Percentiles rank a stretch among this genome's conserved stretches.
phyloP scores from a whole-genome alignment of 2,888 invertebrate genomes.

The Cosmia trapezina region DNA sequence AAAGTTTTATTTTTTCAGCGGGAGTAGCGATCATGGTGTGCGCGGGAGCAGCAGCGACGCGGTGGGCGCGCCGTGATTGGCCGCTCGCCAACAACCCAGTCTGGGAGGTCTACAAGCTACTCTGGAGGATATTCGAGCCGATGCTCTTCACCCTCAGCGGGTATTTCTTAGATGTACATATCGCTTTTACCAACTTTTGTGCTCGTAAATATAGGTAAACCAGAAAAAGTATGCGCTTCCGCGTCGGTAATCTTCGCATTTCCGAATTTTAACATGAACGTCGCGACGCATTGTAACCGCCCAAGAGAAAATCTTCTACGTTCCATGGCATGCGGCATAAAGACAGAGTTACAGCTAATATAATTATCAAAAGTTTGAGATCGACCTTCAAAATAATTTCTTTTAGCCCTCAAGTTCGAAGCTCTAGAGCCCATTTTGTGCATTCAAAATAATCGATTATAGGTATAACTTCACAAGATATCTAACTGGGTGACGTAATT shows the following conservation, averaged over 20 bases:
- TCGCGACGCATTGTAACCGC: neutral
- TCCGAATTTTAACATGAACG: neutral
- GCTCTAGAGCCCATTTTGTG: neutral
- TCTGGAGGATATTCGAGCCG: slow-evolving; percentile 86
- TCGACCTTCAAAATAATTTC: neutral
- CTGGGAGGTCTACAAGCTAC: slow-evolving; percentile 82
- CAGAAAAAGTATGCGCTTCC: neutral
- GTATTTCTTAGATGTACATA: slow-evolving; percentile 83
- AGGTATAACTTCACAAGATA: neutral
- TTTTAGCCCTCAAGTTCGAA: neutral
- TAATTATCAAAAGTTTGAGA: neutral
- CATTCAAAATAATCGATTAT: neutral
- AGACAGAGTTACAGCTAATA: too few relatives aligned
- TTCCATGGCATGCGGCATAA: neutral
- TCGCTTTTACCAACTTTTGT: slow-evolving; percentile 46
- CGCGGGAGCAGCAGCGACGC: slow-evolving; percentile 84
- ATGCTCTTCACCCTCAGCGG: slow-evolving; percentile 87
- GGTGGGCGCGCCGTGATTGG: slow-evolving; percentile 86
- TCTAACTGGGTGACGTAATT: neutral
- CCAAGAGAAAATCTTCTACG: neutral
- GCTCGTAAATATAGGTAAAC: neutral
- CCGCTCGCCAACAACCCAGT: slow-evolving; percentile 84
- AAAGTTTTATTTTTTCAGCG: slow-evolving; percentile 70
- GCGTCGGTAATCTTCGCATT: neutral
- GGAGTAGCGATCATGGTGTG: slow-evolving; percentile 89